A percentile compares a stretch with the other conserved stretches of the same genome.
Evolutionary conservation across 1,140 invertebrate genomes (phyloP).

Genomic region (Papilio machaon): DNA sequence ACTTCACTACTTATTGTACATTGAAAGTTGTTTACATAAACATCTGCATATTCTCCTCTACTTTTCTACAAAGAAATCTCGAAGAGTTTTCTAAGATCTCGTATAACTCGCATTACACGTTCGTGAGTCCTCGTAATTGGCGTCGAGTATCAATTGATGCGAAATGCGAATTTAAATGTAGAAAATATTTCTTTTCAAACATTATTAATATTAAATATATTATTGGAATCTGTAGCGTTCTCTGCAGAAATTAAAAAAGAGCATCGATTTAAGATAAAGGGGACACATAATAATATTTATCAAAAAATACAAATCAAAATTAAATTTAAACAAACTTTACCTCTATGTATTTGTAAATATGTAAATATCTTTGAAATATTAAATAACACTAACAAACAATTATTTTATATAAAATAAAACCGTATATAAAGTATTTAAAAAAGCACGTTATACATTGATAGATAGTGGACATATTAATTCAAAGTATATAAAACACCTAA

Average conservation of each 20-base stretch:
- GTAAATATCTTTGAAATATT: neutral
- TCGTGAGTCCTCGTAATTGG: neutral
- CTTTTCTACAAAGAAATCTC: neutral
- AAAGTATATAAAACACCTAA: neutral
- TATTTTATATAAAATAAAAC: neutral
- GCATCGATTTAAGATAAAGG: too few species aligned
- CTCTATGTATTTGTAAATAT: too few species aligned
- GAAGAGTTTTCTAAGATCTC: neutral
- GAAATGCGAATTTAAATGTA: slow-evolving; percentile 2
- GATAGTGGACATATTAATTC: neutral
- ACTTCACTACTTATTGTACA: too few species aligned
- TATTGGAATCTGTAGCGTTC: neutral
- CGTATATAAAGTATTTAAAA: neutral
- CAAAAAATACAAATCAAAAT: too few species aligned
- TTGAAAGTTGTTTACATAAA: neutral
- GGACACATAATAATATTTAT: too few species aligned
- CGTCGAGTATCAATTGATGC: slow-evolving; percentile 10
- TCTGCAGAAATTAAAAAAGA: too few species aligned
- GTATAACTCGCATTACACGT: neutral
- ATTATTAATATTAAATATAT: neutral
- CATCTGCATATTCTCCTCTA: slow-evolving; percentile 13
- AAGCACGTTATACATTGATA: neutral
- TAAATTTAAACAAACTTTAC: too few species aligned
- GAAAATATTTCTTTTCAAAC: slow-evolving; percentile 2
- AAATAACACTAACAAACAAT: neutral